Evolutionary conservation across 2,797 vertebrate species (phyloP).

Genomic region (Hippocampus kuda): DNA sequence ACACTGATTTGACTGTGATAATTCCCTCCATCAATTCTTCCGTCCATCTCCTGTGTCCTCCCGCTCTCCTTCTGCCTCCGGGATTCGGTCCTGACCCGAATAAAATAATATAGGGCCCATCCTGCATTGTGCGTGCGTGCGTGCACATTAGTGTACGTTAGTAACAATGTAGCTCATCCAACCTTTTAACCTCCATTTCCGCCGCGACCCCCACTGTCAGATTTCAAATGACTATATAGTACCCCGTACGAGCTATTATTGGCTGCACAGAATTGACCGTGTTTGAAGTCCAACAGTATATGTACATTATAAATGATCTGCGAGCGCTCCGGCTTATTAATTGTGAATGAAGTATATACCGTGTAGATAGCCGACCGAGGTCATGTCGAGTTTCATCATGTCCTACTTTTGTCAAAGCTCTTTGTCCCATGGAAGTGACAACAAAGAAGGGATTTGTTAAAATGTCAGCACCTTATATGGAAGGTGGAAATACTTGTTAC

Average conservation of each 20-base stretch:
- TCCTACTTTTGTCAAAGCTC: constrained; percentile 9
- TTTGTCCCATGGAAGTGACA: not conserved
- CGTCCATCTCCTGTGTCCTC: constrained; percentile 39
- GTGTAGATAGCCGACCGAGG: constrained; percentile 10
- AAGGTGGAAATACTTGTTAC: not conserved
- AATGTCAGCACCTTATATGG: not conserved
- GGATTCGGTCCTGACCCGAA: constrained; percentile 53
- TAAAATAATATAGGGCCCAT: constrained; percentile 34
- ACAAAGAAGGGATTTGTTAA: not conserved
- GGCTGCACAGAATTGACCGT: constrained; percentile 1
- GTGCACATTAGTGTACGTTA: constrained; percentile 5
- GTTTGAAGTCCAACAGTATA: constrained; percentile 4
- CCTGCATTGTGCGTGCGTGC: constrained; percentile 7
- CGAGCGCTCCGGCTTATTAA: constrained; percentile 8
- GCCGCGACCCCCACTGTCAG: constrained; percentile 15
- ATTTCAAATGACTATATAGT: constrained; percentile 16
- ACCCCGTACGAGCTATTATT: constrained; percentile 24
- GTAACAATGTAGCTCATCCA: constrained; percentile 22
- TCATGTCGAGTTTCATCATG: constrained; percentile 2
- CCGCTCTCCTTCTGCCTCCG: constrained; percentile 29
- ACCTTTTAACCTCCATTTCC: constrained; percentile 15
- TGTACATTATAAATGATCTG: constrained; percentile 9
- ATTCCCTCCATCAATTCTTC: constrained; percentile 34
- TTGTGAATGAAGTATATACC: constrained; percentile 14
- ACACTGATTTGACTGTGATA: constrained; percentile 14